Evolutionary conservation across 1,140 invertebrate species (phyloP).

Genomic region (Procambarus clarkii): DNA sequence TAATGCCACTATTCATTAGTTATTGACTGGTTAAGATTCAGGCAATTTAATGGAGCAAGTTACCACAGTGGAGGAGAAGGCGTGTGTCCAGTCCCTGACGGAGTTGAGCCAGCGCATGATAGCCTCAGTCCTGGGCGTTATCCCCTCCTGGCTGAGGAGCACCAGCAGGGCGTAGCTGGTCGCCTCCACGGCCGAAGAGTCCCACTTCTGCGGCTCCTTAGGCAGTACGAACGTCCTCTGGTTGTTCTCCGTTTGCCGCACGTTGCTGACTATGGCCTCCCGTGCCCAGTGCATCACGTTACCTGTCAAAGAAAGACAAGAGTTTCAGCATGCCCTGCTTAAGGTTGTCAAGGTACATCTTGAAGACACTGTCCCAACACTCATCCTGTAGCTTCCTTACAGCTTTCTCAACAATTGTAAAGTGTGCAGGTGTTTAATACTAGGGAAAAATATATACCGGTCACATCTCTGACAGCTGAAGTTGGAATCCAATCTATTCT

Average conservation of each 20-base stretch:
- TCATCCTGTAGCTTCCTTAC: too few relatives aligned
- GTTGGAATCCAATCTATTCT: too few relatives aligned
- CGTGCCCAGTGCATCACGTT: conserved; percentile 78
- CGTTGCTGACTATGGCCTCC: conserved; percentile 74
- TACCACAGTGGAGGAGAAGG: conserved; percentile 79
- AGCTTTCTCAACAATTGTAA: too few relatives aligned
- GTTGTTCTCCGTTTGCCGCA: conserved; percentile 76
- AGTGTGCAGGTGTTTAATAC: too few relatives aligned
- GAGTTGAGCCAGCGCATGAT: conserved; percentile 78
- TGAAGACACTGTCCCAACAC: too few relatives aligned
- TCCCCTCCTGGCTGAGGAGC: conserved; percentile 76
- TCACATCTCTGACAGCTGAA: too few relatives aligned
- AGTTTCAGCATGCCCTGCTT: too few relatives aligned
- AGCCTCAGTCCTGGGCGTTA: conserved; percentile 73
- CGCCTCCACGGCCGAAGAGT: conserved; percentile 78
- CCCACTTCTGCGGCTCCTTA: conserved; percentile 75
- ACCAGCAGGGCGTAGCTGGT: conserved; percentile 81
- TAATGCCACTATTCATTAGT: too few relatives aligned
- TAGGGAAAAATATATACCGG: too few relatives aligned
- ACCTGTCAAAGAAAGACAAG: conserved; percentile 73
- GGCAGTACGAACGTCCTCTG: conserved; percentile 77
- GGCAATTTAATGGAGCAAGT: background rate
- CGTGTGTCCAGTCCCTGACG: conserved; percentile 79
- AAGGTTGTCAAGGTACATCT: too few relatives aligned
- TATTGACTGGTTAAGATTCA: too few relatives aligned